Conservation (phyloP, 2,888 invertebrate species). For the Tenodera sinensis region DNA sequence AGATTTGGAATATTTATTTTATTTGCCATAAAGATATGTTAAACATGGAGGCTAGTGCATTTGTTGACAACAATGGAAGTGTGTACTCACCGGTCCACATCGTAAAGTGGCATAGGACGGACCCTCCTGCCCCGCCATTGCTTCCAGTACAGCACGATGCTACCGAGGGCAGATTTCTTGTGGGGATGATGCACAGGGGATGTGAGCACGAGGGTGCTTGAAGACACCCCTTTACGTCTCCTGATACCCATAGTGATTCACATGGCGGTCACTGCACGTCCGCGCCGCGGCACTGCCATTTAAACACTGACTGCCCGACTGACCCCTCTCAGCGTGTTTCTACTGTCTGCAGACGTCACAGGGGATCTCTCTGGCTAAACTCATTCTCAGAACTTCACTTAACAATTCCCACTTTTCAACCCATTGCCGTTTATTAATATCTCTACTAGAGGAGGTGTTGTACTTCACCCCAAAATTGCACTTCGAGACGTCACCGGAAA, state of each 20-base stretch:
- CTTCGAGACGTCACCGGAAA: no score
- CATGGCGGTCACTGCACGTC: not conserved
- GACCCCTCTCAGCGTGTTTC: no score
- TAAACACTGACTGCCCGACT: not conserved
- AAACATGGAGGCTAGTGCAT: no score
- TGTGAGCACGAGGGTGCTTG: not conserved
- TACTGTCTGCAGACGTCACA: no score
- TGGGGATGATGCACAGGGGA: not conserved
- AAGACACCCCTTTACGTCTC: not conserved
- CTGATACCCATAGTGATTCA: not conserved
- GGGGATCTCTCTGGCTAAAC: not conserved
- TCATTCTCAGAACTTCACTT: not conserved
- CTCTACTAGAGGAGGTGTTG: no score
- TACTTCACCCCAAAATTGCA: no score
- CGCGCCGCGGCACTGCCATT: not conserved
- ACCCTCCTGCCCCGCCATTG: slow-evolving; percentile 23
- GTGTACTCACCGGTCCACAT: not conserved
- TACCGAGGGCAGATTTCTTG: slow-evolving; percentile 11
- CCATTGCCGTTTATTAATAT: no score
- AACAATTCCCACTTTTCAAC: not conserved
- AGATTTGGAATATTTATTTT: no score
- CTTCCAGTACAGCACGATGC: slow-evolving; percentile 15
- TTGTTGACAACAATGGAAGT: not conserved
- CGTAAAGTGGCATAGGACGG: not conserved
- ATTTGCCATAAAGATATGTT: no score